Evolutionary conservation across 2,888 invertebrate genomes (phyloP), one percentile per base, ranked within the genome.

Genomic region (Idaea straminata): DNA sequence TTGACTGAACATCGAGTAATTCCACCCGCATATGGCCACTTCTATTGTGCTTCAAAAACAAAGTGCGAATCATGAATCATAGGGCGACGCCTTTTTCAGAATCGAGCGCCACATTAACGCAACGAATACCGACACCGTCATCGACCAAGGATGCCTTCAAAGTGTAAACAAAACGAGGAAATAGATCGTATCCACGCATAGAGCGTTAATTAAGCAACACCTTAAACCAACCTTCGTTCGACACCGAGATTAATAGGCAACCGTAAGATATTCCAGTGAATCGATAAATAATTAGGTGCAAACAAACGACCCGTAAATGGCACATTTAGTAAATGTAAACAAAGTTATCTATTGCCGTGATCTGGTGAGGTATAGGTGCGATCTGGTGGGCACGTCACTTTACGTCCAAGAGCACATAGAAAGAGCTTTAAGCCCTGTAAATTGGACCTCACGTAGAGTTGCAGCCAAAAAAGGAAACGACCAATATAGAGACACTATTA

Each of bases 11-110:
- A 78, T 77, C 81, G 81, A 85, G 82, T 83, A 76, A 73, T 69
- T 67, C 73, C 80, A 74, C 81, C 81, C 76, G 79, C 81, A 75
- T 72, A 69, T 68, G 72, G 76, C 75, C 77, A 25, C 25, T 77
- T 83, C 82, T 81, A 86, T 84, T 83, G 81, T 78, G 70, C 70
- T 73, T 76, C 74, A 80, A 79, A 83, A 83, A 80, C 81, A 78
- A 84, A 83, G 80, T 79, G 76, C 79, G 79, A 83, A 83, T 78
- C 77, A 78, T 89, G 89, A 89, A 76, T 89, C 89, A 91, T 77
- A 78, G 67, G 64, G 62, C 74, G 77, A 74, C 71, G 78, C 86
- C 86, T 85, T 87, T 84, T 81, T 83, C 78, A 89, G 90, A 87
- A 89, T 85, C 87, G 80, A 82, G 77, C 80, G 34, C 15, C 25